phyloP scores from a whole-genome alignment of 1,140 invertebrate species.

The Eriocheir sinensis region DNA sequence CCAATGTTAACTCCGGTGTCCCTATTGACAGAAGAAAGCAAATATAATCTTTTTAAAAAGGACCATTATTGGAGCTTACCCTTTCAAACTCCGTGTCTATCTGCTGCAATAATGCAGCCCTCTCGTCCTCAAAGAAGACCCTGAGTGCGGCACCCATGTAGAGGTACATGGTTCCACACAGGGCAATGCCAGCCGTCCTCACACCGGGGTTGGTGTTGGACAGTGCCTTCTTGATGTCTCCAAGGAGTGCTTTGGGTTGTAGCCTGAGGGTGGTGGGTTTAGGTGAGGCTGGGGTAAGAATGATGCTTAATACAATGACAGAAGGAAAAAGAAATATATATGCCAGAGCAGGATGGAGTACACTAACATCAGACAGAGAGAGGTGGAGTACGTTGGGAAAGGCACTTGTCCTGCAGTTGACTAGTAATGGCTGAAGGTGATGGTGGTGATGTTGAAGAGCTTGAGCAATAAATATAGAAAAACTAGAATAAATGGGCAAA shows the following conservation, averaged over 20 bases:
- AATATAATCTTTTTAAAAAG: too few relatives aligned
- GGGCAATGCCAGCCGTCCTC: conserved; percentile 87
- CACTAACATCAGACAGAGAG: too few relatives aligned
- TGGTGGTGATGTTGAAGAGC: too few relatives aligned
- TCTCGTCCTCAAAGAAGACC: conserved; percentile 93
- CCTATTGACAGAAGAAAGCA: background rate
- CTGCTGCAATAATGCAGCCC: conserved; percentile 91
- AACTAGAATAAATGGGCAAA: too few relatives aligned
- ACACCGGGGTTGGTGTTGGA: conserved; percentile 92
- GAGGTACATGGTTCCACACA: conserved; percentile 89
- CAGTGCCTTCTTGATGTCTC: conserved; percentile 91
- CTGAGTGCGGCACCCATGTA: conserved; percentile 90
- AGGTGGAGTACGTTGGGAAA: too few relatives aligned
- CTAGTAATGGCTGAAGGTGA: too few relatives aligned
- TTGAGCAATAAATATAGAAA: too few relatives aligned
- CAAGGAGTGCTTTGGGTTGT: conserved; percentile 90
- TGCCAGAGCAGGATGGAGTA: too few relatives aligned
- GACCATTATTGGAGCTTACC: conserved; percentile 80
- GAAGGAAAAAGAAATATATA: background rate
- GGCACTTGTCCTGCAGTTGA: too few relatives aligned
- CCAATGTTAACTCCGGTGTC: background rate
- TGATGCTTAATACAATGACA: background rate
- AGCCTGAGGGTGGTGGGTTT: conserved; percentile 84
- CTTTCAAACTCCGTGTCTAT: conserved; percentile 95
- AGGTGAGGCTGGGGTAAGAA: background rate